A percentile compares a stretch with the other conserved stretches of the same genome.
Conservation (phyloP, 30 jellyfish, hydroid and myxozoan genomes). For the Cassiopea xamachana region DNA sequence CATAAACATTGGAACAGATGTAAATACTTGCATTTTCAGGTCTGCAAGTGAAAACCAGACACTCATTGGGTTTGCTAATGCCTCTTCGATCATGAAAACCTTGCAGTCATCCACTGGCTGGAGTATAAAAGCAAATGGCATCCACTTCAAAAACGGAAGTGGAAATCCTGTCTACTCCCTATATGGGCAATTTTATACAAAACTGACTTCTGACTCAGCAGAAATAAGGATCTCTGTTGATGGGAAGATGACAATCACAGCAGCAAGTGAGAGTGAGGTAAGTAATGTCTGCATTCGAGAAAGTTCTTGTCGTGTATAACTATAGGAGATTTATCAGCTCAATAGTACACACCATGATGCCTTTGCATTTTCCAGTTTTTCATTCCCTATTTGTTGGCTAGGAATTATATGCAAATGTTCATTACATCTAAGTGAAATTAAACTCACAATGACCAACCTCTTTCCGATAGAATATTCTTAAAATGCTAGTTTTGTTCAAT, state of each 20-base stretch:
- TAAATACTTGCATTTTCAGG: constrained; percentile 38
- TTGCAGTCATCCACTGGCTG: constrained; percentile 40
- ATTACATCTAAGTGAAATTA: too few relatives aligned
- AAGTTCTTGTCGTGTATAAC: too few relatives aligned
- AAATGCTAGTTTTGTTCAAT: too few relatives aligned
- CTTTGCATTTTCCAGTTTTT: too few relatives aligned
- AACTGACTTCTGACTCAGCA: background rate
- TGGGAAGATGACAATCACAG: constrained; percentile 17
- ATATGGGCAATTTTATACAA: constrained; percentile 45
- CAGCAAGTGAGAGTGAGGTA: background rate
- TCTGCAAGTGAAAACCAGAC: constrained; percentile 33
- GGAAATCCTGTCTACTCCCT: background rate
- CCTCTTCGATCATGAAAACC: background rate
- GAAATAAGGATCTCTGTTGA: background rate
- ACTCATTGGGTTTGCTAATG: constrained; percentile 37
- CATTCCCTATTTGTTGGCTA: too few relatives aligned
- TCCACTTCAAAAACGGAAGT: background rate
- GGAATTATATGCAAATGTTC: too few relatives aligned
- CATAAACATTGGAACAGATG: constrained; percentile 1
- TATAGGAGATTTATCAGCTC: too few relatives aligned
- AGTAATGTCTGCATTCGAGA: background rate
- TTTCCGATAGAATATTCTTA: too few relatives aligned
- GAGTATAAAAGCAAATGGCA: constrained; percentile 42
- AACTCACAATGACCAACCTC: too few relatives aligned
- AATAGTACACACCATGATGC: too few relatives aligned